Evolutionary conservation across 2,113 vertebrate genomes (phyloP).

Genomic region (Catharus minimus): DNA sequence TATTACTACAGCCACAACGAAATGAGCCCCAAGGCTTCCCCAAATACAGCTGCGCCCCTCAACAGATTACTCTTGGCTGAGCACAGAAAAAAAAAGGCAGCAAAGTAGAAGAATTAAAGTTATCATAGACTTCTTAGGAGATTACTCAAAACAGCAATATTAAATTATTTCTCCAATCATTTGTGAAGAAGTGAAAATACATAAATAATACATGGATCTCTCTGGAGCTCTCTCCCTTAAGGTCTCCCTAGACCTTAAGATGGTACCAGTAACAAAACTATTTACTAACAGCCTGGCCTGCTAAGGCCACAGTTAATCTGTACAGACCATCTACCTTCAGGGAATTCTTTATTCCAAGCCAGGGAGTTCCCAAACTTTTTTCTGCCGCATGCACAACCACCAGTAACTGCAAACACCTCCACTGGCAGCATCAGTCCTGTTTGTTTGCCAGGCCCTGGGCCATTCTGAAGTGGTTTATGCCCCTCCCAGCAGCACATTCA

Average conservation of each 20-base stretch:
- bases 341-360: background rate
- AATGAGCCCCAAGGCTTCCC: background rate
- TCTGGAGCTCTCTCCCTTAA: background rate
- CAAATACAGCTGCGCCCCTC: background rate
- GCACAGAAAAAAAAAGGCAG: background rate
- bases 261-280: background rate
- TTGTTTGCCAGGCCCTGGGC: background rate
- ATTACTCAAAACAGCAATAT: background rate
- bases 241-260: background rate
- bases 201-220: background rate
- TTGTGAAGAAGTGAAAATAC: background rate
- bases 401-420: background rate
- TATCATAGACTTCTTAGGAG: background rate
- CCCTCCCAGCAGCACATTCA: background rate
- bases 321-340: background rate
- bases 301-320: background rate
- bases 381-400: background rate
- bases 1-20: background rate
- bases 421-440: background rate
- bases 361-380: conserved; percentile 6
- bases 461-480: background rate
- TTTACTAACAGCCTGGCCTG: background rate
- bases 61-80: background rate
- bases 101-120: background rate
- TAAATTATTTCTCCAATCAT: background rate